Conservation (phyloP, 2,113 vertebrate species). For the Halichoerus grypus region DNA sequence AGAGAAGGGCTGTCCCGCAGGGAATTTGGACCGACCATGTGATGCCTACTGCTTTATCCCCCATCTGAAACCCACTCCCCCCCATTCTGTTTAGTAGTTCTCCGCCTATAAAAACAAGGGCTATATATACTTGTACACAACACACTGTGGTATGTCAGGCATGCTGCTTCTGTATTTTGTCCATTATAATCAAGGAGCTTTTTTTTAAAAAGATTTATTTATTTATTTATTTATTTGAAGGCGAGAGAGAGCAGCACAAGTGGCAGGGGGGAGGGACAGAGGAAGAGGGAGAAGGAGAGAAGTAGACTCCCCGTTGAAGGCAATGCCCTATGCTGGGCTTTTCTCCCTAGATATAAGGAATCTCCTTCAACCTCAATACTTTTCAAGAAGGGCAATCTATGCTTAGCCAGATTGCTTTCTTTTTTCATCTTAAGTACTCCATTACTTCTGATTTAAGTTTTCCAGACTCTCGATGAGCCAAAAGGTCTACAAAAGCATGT, state of each 20-base stretch:
- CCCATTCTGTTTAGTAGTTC: neutral
- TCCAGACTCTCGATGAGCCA: neutral
- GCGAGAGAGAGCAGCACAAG: neutral
- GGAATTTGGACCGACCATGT: neutral
- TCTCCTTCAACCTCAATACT: neutral
- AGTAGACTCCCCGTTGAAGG: neutral
- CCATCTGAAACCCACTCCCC: neutral
- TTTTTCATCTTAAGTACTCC: neutral
- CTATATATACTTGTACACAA: neutral
- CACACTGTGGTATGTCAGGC: neutral
- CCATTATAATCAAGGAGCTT: neutral
- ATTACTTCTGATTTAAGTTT: conserved; percentile 15
- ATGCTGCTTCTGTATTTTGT: neutral
- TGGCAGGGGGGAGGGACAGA: neutral
- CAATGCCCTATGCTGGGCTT: neutral
- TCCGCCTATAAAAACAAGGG: neutral
- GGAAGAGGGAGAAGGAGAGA: neutral
- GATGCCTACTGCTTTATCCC: neutral
- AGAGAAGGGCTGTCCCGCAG: neutral
- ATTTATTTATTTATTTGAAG: too few species aligned
- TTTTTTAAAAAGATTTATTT: too few species aligned
- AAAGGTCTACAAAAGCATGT: neutral
- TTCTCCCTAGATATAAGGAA: neutral
- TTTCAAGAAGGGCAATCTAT: neutral
- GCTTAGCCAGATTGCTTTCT: neutral